phyloP scores from a whole-genome alignment of 2,797 vertebrate genomes.

The Antrozous pallidus region DNA sequence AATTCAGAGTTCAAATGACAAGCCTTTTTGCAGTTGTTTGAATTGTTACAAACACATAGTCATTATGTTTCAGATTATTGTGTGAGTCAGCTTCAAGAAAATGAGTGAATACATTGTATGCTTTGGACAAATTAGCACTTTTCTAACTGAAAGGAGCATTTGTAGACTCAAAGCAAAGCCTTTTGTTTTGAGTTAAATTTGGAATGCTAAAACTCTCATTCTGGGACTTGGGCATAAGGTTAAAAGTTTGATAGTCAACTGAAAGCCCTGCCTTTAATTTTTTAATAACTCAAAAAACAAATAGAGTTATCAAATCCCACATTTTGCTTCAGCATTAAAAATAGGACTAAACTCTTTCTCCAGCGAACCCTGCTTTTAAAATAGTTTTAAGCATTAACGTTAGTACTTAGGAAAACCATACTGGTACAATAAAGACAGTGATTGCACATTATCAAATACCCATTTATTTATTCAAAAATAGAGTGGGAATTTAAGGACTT shows the following conservation, averaged over 20 bases:
- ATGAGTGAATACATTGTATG: constrained; percentile 83
- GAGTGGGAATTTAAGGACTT: constrained; percentile 23
- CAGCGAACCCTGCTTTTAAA: background rate
- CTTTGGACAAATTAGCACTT: constrained; percentile 83
- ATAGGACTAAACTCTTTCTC: constrained; percentile 54
- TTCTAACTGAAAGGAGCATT: constrained; percentile 81
- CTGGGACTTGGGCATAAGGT: constrained; percentile 74
- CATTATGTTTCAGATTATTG: constrained; percentile 80
- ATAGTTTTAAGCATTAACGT: constrained; percentile 22
- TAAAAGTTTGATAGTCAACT: constrained; percentile 79
- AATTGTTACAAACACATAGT: constrained; percentile 69
- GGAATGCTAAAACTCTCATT: constrained; percentile 77
- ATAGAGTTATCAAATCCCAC: background rate
- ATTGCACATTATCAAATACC: background rate
- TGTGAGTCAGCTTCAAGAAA: constrained; percentile 80
- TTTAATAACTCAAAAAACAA: constrained; percentile 25
- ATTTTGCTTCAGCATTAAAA: constrained; percentile 43
- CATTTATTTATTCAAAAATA: constrained; percentile 33
- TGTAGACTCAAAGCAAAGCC: constrained; percentile 80
- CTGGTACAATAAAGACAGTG: constrained; percentile 16
- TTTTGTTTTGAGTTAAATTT: constrained; percentile 81
- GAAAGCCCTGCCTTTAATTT: constrained; percentile 59
- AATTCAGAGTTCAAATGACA: constrained; percentile 64
- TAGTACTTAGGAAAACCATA: background rate
- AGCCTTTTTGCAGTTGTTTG: constrained; percentile 66